These are phyloP conservation scores for Origma solitaria DNA, from an alignment of 2,113 vertebrate genomes.

Conservation along the genomic window DNA sequence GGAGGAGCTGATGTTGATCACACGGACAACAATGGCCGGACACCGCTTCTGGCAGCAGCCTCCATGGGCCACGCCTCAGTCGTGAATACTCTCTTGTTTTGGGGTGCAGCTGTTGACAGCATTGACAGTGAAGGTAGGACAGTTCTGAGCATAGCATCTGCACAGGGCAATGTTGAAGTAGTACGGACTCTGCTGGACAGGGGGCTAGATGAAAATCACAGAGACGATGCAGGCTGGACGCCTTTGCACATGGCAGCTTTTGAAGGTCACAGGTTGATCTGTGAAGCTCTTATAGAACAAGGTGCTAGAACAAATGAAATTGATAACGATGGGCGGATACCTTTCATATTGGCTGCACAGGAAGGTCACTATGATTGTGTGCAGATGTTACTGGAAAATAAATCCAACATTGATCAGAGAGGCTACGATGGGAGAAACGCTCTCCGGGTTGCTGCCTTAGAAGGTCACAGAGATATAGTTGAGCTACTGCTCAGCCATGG, in stretches of 20 bases:
- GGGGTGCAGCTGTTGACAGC: conserved; percentile 96
- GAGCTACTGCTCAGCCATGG: conserved; percentile 89
- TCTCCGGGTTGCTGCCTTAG: conserved; percentile 89
- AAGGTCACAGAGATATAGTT: conserved; percentile 93
- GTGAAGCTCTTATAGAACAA: conserved; percentile 95
- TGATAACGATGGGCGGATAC: conserved; percentile 94
- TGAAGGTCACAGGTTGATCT: conserved; percentile 93
- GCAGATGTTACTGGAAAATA: conserved; percentile 90
- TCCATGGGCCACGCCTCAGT: conserved; percentile 97
- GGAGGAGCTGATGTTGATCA: conserved; percentile 96
- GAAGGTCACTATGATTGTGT: conserved; percentile 98
- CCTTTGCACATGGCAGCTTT: conserved; percentile 97
- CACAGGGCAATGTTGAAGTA: conserved; percentile 96
- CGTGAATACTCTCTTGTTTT: conserved; percentile 93
- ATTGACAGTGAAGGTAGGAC: conserved; percentile 96
- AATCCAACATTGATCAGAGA: conserved; percentile 88
- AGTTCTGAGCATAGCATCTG: conserved; percentile 94
- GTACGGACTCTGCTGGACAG: conserved; percentile 97
- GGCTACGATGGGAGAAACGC: conserved; percentile 95
- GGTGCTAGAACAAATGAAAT: conserved; percentile 93
- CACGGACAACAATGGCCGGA: conserved; percentile 94
- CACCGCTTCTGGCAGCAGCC: conserved; percentile 93
- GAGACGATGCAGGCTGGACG: conserved; percentile 97
- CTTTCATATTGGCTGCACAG: conserved; percentile 89
- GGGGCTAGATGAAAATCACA: conserved; percentile 94